Evolutionary conservation across 2,113 vertebrate species (phyloP), one percentile per base, ranked within the genome.

Genomic region (Bufo bufo): DNA sequence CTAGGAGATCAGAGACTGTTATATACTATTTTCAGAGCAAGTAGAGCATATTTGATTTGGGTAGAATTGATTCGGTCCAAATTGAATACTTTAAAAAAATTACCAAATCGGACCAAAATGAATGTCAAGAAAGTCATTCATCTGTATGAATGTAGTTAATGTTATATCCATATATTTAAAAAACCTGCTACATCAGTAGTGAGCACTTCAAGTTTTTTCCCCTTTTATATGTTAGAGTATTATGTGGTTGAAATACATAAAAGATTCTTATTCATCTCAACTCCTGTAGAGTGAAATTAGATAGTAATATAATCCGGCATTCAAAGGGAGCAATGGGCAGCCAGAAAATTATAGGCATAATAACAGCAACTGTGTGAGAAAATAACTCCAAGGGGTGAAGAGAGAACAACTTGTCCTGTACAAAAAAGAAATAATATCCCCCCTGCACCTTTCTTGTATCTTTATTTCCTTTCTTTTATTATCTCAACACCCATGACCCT

Each of bases 331-430:
- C 23, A 47, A 78, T 77, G 74, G 85, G 85, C 74, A 86, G 56
- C 59, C 85, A 78, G 85, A 78, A 86, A 79, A 86, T 86, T 80
- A 87, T 54, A 87, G 85, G 45, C 77, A 80, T 87, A 87, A 80
- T 87, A 87, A 80, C 85, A 87, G 61, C 77, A 58, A 71, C 77
- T 87, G 77, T 71, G 85, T 80, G 63, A 80, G 61, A 87, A 80
- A 80, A 87, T 69, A 71, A 71, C 63, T 85, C 72, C 69, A 16
- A 69, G 61, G 50, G 85, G 77, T 80, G 49, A 63, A 33, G 61
- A 80, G 65, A 87, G 85, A 81, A 71, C 77, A 71, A 71, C 77
- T 80, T 79, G 75, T 78, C 72, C 61, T 78, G 74, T 79, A 75
- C 47, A 43, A 23, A 69, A 78, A 79, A 63, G 12, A 52, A 84